Evolutionary conservation across 2,113 vertebrate species (phyloP).

Genomic region (Ophiodon elongatus): DNA sequence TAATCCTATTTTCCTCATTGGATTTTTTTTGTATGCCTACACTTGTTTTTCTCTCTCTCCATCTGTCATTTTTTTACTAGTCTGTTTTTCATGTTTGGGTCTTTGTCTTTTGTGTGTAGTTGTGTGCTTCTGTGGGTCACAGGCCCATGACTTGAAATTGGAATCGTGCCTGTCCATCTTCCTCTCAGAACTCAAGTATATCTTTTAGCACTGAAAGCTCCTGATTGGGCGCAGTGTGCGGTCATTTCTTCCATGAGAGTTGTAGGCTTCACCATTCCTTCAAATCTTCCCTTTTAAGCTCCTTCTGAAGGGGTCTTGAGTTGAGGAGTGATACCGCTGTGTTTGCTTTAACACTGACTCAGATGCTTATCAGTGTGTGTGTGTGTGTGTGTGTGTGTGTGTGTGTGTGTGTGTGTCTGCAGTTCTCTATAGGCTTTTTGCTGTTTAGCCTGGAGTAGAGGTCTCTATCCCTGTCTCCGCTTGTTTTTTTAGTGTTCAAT

Average conservation of each 20-base stretch:
- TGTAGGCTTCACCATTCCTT: background rate
- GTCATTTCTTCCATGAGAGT: constrained; percentile 15
- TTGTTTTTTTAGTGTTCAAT: constrained; percentile 33
- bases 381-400: constrained; percentile 14
- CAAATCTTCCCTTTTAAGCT: constrained; percentile 30
- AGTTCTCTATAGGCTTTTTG: constrained; percentile 3
- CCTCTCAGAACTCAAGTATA: constrained; percentile 5
- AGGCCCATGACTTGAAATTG: background rate
- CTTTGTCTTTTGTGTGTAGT: background rate
- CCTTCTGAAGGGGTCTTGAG: constrained; percentile 18
- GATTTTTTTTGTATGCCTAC: background rate
- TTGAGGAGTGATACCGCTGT: constrained; percentile 30
- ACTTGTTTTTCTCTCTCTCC: background rate
- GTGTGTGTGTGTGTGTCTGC: background rate
- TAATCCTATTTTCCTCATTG: background rate
- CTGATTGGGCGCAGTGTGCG: constrained; percentile 8
- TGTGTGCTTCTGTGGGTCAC: background rate
- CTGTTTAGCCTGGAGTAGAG: constrained; percentile 10
- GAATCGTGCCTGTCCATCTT: constrained; percentile 1
- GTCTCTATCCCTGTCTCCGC: constrained; percentile 7
- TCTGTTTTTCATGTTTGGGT: background rate
- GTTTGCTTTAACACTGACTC: constrained; percentile 36
- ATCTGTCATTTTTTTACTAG: background rate
- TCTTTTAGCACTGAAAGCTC: constrained; percentile 8
- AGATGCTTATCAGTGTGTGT: constrained; percentile 20